Conservation (phyloP, 2,113 vertebrate genomes). For the Melanocharis versteri region DNA sequence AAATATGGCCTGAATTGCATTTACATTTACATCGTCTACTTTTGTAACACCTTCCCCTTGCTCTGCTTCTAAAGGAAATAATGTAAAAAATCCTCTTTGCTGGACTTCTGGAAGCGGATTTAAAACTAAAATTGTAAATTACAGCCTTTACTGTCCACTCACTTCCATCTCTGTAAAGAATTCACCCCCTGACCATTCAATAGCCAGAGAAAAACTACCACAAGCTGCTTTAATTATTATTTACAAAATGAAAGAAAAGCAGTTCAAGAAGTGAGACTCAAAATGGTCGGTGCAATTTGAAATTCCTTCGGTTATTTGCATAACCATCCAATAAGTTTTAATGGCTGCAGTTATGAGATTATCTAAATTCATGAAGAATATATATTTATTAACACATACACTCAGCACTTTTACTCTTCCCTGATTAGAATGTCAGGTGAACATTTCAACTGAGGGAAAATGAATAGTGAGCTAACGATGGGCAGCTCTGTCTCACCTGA, state of each 20-base stretch:
- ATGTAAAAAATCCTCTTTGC: neutral
- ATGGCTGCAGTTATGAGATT: neutral
- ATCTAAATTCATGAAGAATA: constrained; percentile 35
- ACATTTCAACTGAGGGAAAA: neutral
- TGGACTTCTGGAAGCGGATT: neutral
- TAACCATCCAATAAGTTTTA: neutral
- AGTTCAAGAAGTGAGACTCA: neutral
- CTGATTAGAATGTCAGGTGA: neutral
- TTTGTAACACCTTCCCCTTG: neutral
- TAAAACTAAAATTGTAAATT: neutral
- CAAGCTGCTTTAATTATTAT: neutral
- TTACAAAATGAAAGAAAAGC: neutral
- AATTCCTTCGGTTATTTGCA: neutral
- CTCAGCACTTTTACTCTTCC: neutral
- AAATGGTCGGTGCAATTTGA: neutral
- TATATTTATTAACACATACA: neutral
- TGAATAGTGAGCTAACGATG: neutral
- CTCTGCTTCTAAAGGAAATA: neutral
- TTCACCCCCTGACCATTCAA: neutral
- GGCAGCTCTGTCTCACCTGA: constrained; percentile 16
- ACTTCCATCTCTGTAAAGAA: neutral
- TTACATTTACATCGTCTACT: neutral
- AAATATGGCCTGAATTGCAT: neutral
- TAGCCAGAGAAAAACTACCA: neutral
- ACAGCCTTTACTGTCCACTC: neutral